Evolutionary conservation across 2,888 invertebrate species (phyloP).

Genomic region (Dione juno): DNA sequence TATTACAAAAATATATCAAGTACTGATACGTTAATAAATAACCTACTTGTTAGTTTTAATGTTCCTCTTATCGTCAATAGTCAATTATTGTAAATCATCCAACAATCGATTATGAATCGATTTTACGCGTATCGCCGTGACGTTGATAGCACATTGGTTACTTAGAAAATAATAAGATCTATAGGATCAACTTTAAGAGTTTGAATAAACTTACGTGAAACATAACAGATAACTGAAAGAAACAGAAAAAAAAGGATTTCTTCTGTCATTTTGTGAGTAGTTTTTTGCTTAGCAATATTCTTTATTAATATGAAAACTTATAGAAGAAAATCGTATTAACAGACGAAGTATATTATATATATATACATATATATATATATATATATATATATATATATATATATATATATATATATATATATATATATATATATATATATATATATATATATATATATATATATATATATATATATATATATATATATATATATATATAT

Average conservation of each 20-base stretch:
- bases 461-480: no score
- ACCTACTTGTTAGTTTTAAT: not conserved
- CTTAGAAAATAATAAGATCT: not conserved
- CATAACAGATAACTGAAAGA: not conserved
- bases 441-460: no score
- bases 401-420: no score
- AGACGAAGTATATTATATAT: no score
- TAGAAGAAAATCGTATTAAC: no score
- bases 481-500: no score
- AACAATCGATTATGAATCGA: not conserved
- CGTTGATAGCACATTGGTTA: not conserved
- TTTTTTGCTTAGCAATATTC: not conserved
- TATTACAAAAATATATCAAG: not conserved
- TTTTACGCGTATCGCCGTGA: not conserved
- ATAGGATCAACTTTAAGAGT: not conserved
- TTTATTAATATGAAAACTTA: not conserved
- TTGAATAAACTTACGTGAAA: not conserved
- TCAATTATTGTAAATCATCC: not conserved
- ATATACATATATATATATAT: no score
- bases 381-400: no score
- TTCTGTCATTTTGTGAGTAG: not conserved
- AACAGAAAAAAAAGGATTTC: not conserved
- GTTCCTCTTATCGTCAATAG: not conserved
- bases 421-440: no score
- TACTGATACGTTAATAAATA: not conserved